phyloP scores from a whole-genome alignment of 2,113 vertebrate species.

The Talpa occidentalis region DNA sequence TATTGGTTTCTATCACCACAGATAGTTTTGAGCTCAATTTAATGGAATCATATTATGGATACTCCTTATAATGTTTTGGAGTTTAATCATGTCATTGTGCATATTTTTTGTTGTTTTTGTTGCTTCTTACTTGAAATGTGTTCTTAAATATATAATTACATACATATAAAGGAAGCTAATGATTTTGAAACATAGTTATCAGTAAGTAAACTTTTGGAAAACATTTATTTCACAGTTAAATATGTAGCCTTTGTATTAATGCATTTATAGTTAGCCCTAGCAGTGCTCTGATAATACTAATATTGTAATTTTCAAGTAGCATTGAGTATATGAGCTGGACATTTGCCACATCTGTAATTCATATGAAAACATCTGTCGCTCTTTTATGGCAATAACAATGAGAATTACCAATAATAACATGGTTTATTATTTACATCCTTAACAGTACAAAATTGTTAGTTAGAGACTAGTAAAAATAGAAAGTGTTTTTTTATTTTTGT shows the following conservation, averaged over 20 bases:
- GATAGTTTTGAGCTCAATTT: not conserved
- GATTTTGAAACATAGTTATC: constrained; percentile 5
- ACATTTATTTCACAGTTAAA: not conserved
- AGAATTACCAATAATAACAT: not conserved
- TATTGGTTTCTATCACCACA: not conserved
- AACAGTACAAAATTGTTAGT: not conserved
- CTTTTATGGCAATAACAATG: constrained; percentile 6
- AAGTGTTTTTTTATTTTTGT: too few species aligned
- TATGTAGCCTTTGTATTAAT: not conserved
- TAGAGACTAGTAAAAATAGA: not conserved
- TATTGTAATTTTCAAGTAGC: not conserved
- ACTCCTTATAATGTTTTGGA: not conserved
- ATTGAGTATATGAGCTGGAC: not conserved
- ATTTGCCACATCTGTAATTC: not conserved
- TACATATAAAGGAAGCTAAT: not conserved
- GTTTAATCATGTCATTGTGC: not conserved
- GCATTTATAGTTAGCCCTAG: not conserved
- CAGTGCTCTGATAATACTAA: not conserved
- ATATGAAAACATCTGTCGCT: not conserved
- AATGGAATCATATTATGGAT: not conserved
- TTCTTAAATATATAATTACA: not conserved
- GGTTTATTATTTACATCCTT: not conserved
- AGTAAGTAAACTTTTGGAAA: not conserved
- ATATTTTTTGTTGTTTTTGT: not conserved
- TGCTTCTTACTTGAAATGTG: not conserved